phyloP scores from a whole-genome alignment of 2,888 invertebrate genomes.

The Psylliodes chrysocephalus region DNA sequence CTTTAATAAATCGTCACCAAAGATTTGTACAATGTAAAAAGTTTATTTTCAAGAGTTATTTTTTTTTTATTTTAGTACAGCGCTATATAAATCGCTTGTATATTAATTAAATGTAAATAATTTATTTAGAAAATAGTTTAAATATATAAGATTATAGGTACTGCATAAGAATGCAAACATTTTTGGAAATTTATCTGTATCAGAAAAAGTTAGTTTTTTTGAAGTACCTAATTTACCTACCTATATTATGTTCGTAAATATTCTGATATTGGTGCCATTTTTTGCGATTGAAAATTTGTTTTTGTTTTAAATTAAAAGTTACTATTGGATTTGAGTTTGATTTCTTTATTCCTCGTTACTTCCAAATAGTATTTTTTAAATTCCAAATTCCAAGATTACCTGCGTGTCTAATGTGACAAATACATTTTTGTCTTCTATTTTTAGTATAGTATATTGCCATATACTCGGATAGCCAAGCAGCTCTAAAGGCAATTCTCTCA shows the following conservation, averaged over 20 bases:
- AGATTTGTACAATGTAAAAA: conserved; percentile 6
- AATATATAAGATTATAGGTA: background rate
- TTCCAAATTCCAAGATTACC: too few relatives aligned
- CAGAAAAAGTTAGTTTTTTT: background rate
- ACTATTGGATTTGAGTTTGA: background rate
- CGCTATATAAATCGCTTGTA: background rate
- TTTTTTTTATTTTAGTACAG: background rate
- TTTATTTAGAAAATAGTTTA: background rate
- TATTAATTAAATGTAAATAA: background rate
- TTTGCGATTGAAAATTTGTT: background rate
- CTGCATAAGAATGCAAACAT: background rate
- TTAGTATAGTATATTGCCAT: too few relatives aligned
- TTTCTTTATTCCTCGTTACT: background rate
- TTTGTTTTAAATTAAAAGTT: background rate
- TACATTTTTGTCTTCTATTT: too few relatives aligned
- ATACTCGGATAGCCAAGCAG: too few relatives aligned
- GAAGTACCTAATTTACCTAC: background rate
- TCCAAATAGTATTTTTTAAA: too few relatives aligned
- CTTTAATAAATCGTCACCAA: background rate
- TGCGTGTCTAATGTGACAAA: too few relatives aligned
- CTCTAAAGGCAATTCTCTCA: too few relatives aligned
- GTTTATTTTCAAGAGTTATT: background rate
- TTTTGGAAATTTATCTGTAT: too few relatives aligned
- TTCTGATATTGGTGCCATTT: background rate
- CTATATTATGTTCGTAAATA: background rate